phyloP scores from a whole-genome alignment of 2,113 vertebrate genomes.

The Lipophrys pholis region DNA sequence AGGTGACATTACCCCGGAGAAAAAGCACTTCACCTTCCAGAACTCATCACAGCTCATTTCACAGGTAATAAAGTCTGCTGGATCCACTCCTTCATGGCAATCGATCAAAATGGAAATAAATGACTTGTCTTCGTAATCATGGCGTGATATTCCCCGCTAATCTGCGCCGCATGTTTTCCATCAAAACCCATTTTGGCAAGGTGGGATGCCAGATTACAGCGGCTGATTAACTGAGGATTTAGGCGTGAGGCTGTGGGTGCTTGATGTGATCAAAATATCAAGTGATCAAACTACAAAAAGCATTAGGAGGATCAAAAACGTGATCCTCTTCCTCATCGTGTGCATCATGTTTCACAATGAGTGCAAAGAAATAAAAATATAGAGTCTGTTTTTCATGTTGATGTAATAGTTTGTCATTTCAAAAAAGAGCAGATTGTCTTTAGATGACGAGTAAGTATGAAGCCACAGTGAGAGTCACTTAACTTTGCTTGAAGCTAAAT shows the following conservation, averaged over 20 bases:
- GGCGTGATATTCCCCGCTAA: constrained; percentile 42
- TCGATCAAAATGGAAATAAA: constrained; percentile 72
- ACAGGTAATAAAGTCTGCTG: constrained; percentile 70
- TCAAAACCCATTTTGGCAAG: constrained; percentile 33
- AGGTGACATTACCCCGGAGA: constrained; percentile 35
- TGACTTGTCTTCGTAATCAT: constrained; percentile 39
- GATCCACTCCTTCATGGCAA: constrained; percentile 52
- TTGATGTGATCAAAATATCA: constrained; percentile 15
- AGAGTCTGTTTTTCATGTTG: too few relatives aligned
- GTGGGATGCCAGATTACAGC: constrained; percentile 24
- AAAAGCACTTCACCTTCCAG: constrained; percentile 52
- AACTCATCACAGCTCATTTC: constrained; percentile 76
- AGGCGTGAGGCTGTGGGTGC: background rate
- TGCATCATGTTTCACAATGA: too few relatives aligned
- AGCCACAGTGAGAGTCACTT: too few relatives aligned
- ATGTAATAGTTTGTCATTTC: too few relatives aligned
- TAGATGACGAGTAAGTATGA: too few relatives aligned
- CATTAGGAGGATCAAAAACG: background rate
- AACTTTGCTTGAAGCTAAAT: too few relatives aligned
- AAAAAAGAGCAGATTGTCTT: too few relatives aligned
- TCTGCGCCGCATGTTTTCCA: constrained; percentile 37
- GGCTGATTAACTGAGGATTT: constrained; percentile 34
- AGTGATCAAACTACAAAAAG: background rate
- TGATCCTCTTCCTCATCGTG: background rate
- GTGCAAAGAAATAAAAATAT: too few relatives aligned